Evolutionary conservation across 2,797 vertebrate genomes (phyloP).

Genomic region (Rhynchonycteris naso): DNA sequence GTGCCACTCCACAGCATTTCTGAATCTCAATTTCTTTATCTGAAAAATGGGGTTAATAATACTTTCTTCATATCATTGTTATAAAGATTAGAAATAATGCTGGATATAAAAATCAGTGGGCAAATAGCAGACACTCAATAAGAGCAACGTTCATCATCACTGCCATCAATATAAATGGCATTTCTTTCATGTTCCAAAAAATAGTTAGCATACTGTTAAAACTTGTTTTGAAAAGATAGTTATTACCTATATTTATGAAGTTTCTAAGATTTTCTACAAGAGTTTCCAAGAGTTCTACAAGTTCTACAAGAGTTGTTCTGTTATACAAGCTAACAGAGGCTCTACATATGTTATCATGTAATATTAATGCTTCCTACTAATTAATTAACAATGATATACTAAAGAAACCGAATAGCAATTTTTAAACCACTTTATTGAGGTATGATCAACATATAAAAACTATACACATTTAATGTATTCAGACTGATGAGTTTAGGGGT

Average conservation of each 20-base stretch:
- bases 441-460: neutral
- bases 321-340: neutral
- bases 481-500: neutral
- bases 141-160: neutral
- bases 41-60: neutral
- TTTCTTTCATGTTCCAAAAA: neutral
- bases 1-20: neutral
- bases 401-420: constrained; percentile 14
- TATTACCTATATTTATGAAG: neutral
- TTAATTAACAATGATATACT: neutral
- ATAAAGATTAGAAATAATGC: neutral
- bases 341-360: neutral
- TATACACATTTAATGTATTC: neutral
- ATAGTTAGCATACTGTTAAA: neutral
- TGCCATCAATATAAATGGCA: neutral
- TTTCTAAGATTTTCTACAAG: constrained; percentile 14
- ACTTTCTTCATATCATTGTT: neutral
- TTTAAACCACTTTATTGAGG: neutral
- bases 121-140: neutral
- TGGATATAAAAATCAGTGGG: neutral
- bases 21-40: neutral
- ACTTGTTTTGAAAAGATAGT: constrained; percentile 16
- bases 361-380: constrained; percentile 8
- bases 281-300: neutral
- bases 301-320: neutral